Evolutionary conservation across 2,888 invertebrate species (phyloP).

Genomic region (Drosophila pegasa): DNA sequence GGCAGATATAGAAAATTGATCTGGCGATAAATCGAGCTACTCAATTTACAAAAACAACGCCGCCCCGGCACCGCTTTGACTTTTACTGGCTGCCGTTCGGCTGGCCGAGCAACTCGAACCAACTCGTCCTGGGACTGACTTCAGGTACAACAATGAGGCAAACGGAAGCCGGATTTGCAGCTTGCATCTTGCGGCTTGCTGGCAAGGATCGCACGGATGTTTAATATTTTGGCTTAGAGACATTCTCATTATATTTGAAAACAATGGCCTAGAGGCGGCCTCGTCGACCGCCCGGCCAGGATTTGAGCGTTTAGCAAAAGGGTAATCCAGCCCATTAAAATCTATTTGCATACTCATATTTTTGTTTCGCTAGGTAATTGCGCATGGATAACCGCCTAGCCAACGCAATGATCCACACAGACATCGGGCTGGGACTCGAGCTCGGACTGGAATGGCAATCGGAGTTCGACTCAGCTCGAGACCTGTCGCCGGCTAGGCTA

Average conservation of each 20-base stretch:
- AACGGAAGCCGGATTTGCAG: conserved; percentile 76
- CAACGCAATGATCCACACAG: conserved; percentile 65
- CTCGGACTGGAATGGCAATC: not conserved
- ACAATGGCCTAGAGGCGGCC: conserved; percentile 54
- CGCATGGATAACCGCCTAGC: conserved; percentile 80
- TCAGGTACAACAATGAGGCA: conserved; percentile 63
- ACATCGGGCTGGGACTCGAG: not conserved
- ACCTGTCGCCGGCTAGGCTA: conserved; percentile 34
- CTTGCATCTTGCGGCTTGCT: conserved; percentile 34
- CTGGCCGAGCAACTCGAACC: conserved; percentile 10
- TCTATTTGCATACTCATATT: conserved; percentile 81
- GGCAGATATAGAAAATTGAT: conserved; percentile 78
- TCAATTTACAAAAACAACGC: conserved; percentile 74
- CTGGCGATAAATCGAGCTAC: conserved; percentile 76
- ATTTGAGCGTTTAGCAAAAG: conserved; percentile 74
- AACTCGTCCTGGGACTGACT: conserved; percentile 49
- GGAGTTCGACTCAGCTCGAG: not conserved
- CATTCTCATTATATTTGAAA: conserved; percentile 81
- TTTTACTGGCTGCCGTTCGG: conserved; percentile 59
- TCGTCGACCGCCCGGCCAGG: conserved; percentile 55
- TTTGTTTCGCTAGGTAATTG: conserved; percentile 83
- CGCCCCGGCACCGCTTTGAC: conserved; percentile 72
- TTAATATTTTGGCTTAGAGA: conserved; percentile 83
- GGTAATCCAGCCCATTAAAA: conserved; percentile 83
- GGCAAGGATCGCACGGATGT: conserved; percentile 71